Conservation (phyloP, 2,888 invertebrate species). For the Agriopis marginaria region DNA sequence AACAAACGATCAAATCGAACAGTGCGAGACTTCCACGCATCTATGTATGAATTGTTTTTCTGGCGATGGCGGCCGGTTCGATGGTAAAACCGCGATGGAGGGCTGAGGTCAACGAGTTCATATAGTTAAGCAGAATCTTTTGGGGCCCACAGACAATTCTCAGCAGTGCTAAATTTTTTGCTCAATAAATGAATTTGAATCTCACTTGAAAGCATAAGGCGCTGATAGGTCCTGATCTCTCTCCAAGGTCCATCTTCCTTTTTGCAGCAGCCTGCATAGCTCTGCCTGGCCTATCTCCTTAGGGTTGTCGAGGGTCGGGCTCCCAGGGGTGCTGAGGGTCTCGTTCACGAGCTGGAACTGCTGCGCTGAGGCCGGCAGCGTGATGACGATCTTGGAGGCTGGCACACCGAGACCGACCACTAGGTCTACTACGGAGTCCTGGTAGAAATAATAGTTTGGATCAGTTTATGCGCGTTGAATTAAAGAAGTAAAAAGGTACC, state of each 20-base stretch:
- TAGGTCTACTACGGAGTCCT: conserved; percentile 92
- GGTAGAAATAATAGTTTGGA: conserved; percentile 21
- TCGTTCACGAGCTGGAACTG: conserved; percentile 89
- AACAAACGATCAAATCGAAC: no score
- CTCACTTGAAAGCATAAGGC: conserved; percentile 90
- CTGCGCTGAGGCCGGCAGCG: conserved; percentile 89
- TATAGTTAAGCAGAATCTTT: no score
- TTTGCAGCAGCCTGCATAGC: conserved; percentile 86
- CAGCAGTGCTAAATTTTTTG: no score
- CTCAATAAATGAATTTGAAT: no score
- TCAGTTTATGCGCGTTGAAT: not conserved
- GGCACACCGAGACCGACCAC: conserved; percentile 90
- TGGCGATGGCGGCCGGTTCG: no score
- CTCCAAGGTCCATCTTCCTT: conserved; percentile 90
- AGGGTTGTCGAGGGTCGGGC: conserved; percentile 87
- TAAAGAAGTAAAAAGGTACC: no score
- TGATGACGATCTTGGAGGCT: conserved; percentile 89
- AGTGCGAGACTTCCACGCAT: no score
- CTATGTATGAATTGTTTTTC: no score
- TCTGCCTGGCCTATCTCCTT: conserved; percentile 86
- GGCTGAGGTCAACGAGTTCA: no score
- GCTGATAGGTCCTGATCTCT: conserved; percentile 92
- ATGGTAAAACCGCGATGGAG: no score
- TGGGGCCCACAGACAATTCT: no score
- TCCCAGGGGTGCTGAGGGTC: conserved; percentile 89